These are phyloP conservation scores for Hydropsyche tenuis DNA, from an alignment of 1,140 invertebrate species.

Conservation along the genomic window DNA sequence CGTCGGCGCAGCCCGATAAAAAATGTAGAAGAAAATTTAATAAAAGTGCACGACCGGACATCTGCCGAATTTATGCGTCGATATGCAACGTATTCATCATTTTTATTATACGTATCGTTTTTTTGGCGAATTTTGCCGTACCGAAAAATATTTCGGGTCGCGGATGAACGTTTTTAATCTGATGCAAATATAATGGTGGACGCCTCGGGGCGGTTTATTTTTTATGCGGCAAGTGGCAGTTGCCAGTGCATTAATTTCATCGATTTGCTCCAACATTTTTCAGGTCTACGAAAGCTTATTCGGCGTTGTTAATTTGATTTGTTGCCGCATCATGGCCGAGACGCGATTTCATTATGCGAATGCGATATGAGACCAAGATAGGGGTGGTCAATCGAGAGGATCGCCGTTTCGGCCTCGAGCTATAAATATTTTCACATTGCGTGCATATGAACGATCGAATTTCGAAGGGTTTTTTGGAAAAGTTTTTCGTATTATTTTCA, in stretches of 20 bases:
- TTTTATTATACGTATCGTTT: constrained; percentile 32
- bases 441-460: too few species aligned
- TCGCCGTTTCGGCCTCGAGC: neutral
- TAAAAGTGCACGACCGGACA: constrained; percentile 31
- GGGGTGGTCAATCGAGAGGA: constrained; percentile 9
- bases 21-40: constrained; percentile 30
- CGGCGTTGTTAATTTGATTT: constrained; percentile 25
- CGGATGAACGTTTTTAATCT: constrained; percentile 48
- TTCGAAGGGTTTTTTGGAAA: too few species aligned
- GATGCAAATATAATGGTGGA: constrained; percentile 47
- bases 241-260: constrained; percentile 41
- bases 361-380: constrained; percentile 10
- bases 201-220: constrained; percentile 40
- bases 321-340: too few species aligned
- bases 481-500: too few species aligned
- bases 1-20: neutral
- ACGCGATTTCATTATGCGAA: neutral
- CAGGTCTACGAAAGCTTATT: too few species aligned
- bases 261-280: constrained; percentile 5
- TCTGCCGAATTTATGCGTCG: constrained; percentile 35
- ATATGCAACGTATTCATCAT: constrained; percentile 38
- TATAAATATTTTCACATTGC: neutral
- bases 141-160: constrained; percentile 29
- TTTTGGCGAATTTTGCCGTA: constrained; percentile 21
- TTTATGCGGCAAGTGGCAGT: constrained; percentile 46